Evolutionary conservation across 2,797 vertebrate genomes (phyloP).

Genomic region (Erethizon dorsatum): DNA sequence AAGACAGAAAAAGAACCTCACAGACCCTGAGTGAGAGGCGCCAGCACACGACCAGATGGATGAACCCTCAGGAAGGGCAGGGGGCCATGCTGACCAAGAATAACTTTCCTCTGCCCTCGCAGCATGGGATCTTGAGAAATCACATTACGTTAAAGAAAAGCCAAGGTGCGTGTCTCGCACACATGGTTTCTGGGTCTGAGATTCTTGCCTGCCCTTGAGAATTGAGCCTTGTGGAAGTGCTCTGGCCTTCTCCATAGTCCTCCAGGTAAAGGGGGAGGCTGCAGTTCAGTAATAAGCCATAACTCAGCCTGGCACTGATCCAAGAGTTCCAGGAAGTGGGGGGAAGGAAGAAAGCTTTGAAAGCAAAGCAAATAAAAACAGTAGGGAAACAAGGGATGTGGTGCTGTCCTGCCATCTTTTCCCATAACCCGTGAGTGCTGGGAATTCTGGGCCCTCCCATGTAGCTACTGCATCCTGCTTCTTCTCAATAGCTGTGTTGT

Average conservation of each 20-base stretch:
- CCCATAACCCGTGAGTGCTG: neutral
- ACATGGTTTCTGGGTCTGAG: neutral
- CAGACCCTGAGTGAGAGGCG: neutral
- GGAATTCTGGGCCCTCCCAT: neutral
- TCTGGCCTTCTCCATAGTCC: neutral
- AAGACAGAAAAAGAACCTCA: neutral
- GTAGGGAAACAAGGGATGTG: neutral
- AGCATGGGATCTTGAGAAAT: neutral
- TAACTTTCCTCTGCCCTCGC: neutral
- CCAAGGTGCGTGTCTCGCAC: neutral
- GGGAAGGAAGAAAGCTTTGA: neutral
- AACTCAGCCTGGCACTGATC: neutral
- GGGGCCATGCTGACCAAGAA: neutral
- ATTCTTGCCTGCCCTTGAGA: neutral
- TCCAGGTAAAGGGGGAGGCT: neutral
- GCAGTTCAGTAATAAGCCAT: neutral
- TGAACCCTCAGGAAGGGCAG: neutral
- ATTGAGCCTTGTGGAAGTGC: neutral
- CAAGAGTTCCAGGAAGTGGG: neutral
- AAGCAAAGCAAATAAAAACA: neutral
- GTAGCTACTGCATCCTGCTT: neutral
- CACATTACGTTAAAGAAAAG: neutral
- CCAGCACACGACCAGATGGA: neutral
- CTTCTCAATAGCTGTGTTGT: neutral
- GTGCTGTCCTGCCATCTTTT: fast-evolving